Percentiles rank a stretch among this genome's conserved stretches.
phyloP scores from a whole-genome alignment of 2,797 vertebrate species.

The Enteromius radiatus region DNA sequence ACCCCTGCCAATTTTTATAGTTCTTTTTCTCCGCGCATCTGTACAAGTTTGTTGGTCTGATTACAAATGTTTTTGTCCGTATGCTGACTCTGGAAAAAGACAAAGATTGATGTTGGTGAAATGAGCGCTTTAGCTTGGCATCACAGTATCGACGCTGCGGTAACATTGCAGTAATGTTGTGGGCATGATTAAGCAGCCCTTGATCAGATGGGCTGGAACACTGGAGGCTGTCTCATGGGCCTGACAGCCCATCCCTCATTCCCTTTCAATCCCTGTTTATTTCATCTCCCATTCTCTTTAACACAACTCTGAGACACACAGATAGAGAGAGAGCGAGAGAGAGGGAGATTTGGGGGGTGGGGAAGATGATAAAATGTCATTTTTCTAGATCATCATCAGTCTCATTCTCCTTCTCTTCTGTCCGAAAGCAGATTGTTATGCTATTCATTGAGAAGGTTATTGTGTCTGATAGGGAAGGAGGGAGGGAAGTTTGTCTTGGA shows the following conservation, averaged over 20 bases:
- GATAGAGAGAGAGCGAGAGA: neutral
- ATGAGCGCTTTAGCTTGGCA: slow-evolving; percentile 12
- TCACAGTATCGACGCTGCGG: neutral
- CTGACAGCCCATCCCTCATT: slow-evolving; percentile 77
- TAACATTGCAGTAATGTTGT: slow-evolving; percentile 50
- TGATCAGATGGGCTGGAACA: slow-evolving; percentile 55
- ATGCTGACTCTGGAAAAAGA: slow-evolving; percentile 9
- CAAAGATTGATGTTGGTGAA: slow-evolving; percentile 25
- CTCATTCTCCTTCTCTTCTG: slow-evolving; percentile 23
- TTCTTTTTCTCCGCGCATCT: neutral
- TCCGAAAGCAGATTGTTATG: slow-evolving; percentile 25
- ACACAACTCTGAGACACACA: slow-evolving; percentile 64
- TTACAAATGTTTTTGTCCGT: neutral
- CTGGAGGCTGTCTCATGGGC: slow-evolving; percentile 70
- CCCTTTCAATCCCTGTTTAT: slow-evolving; percentile 77
- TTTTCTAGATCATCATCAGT: slow-evolving; percentile 47
- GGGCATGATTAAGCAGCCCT: slow-evolving; percentile 55
- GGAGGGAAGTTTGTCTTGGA: neutral
- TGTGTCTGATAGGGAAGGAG: slow-evolving; percentile 12
- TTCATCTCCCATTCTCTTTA: slow-evolving; percentile 78
- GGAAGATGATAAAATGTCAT: slow-evolving; percentile 28
- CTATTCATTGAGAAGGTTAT: slow-evolving; percentile 26
- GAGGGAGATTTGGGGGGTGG: neutral
- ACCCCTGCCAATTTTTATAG: neutral
- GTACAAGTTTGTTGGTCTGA: neutral